phyloP scores from a whole-genome alignment of 2,888 invertebrate genomes.

The Biston stratarius region DNA sequence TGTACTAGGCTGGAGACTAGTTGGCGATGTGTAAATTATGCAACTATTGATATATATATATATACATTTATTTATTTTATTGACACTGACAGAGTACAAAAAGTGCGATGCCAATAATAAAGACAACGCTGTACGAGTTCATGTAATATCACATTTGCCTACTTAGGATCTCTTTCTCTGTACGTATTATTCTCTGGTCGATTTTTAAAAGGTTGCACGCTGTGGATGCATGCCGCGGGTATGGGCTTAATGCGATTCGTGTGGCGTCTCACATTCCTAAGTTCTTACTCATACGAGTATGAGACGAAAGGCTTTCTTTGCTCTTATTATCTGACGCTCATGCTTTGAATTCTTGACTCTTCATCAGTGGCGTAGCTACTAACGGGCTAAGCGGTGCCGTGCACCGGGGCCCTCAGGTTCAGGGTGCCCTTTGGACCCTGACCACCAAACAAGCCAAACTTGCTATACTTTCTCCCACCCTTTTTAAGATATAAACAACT shows the following conservation, averaged over 20 bases:
- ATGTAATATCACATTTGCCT: not conserved
- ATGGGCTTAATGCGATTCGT: constrained; percentile 12
- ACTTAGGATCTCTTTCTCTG: not conserved
- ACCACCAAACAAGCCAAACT: too few relatives aligned
- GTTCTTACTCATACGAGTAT: constrained; percentile 16
- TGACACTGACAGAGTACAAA: too few relatives aligned
- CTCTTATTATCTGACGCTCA: not conserved
- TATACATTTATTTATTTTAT: too few relatives aligned
- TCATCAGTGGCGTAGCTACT: too few relatives aligned
- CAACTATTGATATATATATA: too few relatives aligned
- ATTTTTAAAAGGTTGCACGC: constrained; percentile 12
- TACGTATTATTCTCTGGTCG: not conserved
- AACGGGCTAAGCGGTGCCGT: too few relatives aligned
- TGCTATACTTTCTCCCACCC: too few relatives aligned
- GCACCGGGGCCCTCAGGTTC: too few relatives aligned
- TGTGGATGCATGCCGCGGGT: constrained; percentile 14
- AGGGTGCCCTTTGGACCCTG: too few relatives aligned
- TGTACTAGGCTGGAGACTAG: too few relatives aligned
- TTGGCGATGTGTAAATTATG: too few relatives aligned
- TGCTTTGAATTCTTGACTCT: not conserved
- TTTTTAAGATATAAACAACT: not conserved
- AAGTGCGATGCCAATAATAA: too few relatives aligned
- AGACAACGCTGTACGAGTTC: not conserved
- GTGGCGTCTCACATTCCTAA: constrained; percentile 18
- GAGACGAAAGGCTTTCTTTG: constrained; percentile 12